Evolutionary conservation across 2,888 invertebrate genomes (phyloP), one percentile per base, ranked within the genome.

Genomic region (Balanococcus diminutus): DNA sequence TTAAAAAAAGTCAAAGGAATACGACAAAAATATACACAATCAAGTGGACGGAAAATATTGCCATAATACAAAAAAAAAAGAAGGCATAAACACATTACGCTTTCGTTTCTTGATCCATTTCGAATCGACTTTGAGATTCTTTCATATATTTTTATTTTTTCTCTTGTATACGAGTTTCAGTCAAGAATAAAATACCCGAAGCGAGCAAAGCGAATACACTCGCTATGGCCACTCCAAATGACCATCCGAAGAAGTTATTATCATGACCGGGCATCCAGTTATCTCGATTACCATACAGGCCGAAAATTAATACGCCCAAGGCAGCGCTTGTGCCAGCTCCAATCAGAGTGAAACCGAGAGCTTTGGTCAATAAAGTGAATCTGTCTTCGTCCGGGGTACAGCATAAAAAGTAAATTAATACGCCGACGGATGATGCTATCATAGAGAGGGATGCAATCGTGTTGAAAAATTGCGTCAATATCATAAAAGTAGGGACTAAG

Each of bases 191-290:
- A 0, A 93, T 91, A 11, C 95, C 93, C 0, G 96, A 92, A 22
- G 96, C 92, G 46, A 96, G 90, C 84, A 94, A 93, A 8, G 94
- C 91, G 1, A 96, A 92, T 0, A 94, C 92, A 9, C 96, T 97
- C n/a, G 95, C 94, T 25, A 95, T 95, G 3, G 93, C 97, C 39
- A 98, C 90, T 0, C 95, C 95, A 89, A 97, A 98, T 0, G 98
- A 97, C 96, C 97, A 98, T 3, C 98, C 98, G 88, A 98, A 94
- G 91, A 96, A 98, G 90, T 98, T 98, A 90, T 98, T 98, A 14
- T 96, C 94, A 89, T 98, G 96, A 87, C 96, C 96, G 0, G 98
- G 98, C 96, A 98, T 97, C 95, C 98, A 97, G 22, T 94, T 95
- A 87, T 96, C 93, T 11, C 94, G 93, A 90, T 98, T 97, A 8